phyloP scores from a whole-genome alignment of 1,140 invertebrate genomes.

The Apis florea region DNA sequence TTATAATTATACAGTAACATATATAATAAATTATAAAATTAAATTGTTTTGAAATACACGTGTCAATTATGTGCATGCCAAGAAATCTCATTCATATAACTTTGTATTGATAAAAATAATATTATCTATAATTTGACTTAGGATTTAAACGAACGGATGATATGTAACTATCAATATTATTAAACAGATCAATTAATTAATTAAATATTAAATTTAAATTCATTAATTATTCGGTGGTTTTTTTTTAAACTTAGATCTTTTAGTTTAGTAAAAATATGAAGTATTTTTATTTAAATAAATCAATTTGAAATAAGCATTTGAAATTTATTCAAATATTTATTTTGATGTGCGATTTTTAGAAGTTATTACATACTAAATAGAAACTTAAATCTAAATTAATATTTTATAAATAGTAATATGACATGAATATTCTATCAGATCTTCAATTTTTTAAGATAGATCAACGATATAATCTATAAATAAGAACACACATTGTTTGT shows the following conservation, averaged over 20 bases:
- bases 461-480: background rate
- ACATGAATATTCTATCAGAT: background rate
- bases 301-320: too few relatives aligned
- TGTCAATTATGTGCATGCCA: conserved; percentile 21
- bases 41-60: background rate
- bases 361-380: background rate
- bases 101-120: conserved; percentile 40
- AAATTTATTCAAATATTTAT: background rate
- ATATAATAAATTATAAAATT: conserved; percentile 10
- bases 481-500: background rate
- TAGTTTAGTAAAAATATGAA: background rate
- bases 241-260: background rate
- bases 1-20: background rate
- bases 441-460: background rate
- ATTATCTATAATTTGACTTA: background rate
- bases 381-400: background rate
- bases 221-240: background rate
- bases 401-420: background rate
- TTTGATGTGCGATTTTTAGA: background rate
- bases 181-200: background rate
- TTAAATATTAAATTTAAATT: background rate
- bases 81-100: background rate
- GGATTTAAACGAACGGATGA: background rate
- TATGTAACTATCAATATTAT: background rate
- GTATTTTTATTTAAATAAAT: too few relatives aligned